These are phyloP conservation scores for Empis stercorea DNA, from an alignment of 2,888 invertebrate genomes.

Conservation along the genomic window DNA sequence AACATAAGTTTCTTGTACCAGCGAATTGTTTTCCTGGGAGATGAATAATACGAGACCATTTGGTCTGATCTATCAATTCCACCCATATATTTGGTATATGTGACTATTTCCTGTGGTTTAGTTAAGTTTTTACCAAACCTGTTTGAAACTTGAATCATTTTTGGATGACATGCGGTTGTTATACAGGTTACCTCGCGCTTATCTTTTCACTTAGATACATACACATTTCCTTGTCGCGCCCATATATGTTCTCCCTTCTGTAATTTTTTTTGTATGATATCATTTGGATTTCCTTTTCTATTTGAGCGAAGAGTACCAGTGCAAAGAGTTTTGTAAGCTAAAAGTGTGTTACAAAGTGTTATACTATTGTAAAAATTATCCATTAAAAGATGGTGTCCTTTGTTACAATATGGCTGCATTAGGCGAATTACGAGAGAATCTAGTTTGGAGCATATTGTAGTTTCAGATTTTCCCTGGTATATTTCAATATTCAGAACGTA, in stretches of 20 bases:
- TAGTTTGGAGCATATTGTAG: neutral
- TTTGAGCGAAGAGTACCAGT: constrained; percentile 4
- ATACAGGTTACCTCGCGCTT: neutral
- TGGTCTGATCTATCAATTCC: no score
- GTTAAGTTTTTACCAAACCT: no score
- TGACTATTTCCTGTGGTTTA: no score
- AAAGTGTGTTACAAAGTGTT: neutral
- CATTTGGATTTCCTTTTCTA: constrained; percentile 4
- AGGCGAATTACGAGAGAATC: neutral
- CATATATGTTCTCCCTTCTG: constrained; percentile 5
- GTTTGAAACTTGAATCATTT: no score
- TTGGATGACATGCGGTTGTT: no score
- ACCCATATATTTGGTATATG: no score
- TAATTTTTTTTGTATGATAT: constrained; percentile 2
- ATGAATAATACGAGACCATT: no score
- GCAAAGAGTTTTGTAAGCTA: constrained; percentile 2
- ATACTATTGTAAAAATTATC: constrained; percentile 10
- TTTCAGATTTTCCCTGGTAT: neutral
- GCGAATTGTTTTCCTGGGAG: neutral
- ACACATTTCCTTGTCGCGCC: neutral
- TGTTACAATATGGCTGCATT: neutral
- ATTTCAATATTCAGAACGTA: neutral
- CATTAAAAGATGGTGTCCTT: constrained; percentile 9
- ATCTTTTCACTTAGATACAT: neutral
- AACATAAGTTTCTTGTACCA: constrained; percentile 1